Evolutionary conservation across 2,113 vertebrate species (phyloP).

Genomic region (Psophia crepitans): DNA sequence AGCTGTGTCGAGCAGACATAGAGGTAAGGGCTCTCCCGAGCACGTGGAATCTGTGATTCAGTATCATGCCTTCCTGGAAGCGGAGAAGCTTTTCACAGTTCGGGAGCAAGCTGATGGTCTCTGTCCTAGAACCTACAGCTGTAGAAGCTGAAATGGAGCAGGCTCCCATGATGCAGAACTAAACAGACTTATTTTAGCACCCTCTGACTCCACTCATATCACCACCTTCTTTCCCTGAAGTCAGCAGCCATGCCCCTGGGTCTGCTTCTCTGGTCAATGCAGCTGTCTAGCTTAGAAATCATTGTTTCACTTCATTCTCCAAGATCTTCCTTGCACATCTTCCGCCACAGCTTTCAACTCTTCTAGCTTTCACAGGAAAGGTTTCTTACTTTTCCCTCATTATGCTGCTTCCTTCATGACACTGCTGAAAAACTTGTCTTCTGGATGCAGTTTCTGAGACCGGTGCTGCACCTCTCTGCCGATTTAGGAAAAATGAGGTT

Average conservation of each 20-base stretch:
- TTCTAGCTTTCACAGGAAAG: background rate
- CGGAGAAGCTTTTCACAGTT: background rate
- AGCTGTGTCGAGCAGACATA: background rate
- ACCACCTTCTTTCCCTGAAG: background rate
- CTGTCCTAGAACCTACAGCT: background rate
- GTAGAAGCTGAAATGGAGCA: background rate
- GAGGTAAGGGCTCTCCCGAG: background rate
- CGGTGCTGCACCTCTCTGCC: background rate
- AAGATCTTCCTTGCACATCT: background rate
- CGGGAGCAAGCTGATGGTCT: background rate
- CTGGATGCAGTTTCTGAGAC: background rate
- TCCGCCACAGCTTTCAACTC: background rate
- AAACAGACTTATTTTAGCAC: background rate
- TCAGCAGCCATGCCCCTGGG: background rate
- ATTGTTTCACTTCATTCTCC: fast-evolving
- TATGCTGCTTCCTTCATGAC: background rate
- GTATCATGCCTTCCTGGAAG: background rate
- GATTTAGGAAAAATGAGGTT: background rate
- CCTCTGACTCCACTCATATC: background rate
- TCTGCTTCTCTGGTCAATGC: background rate
- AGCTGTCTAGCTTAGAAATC: background rate
- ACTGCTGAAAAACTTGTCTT: background rate
- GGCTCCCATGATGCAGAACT: background rate
- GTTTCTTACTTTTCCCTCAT: background rate
- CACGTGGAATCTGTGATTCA: background rate